Evolutionary conservation across 2,797 vertebrate species (phyloP), one percentile per base, ranked within the genome.

Genomic region (Pangasius larnaudii): DNA sequence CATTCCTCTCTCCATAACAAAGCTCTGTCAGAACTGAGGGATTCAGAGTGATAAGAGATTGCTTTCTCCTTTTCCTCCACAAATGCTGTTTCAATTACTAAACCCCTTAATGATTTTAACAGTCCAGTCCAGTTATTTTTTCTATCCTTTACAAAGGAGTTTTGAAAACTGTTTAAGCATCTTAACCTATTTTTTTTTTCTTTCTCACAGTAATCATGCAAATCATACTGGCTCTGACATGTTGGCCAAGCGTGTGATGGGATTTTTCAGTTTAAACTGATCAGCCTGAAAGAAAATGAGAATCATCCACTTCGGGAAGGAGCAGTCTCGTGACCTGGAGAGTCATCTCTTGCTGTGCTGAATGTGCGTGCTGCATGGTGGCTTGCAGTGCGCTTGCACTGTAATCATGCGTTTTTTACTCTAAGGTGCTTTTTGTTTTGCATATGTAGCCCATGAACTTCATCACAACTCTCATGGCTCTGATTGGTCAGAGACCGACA

Each of bases 401-500:
- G n/a, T 84, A 69, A 89, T 39, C 86, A 84, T 91, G 88, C 3
- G 3, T 77, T 67, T 85, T 81, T 46, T 85, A 67, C 53, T 89
- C 39, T 91, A 56, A 91, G 86, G 65, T 87, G 65, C 82, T 59
- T 85, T 75, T 79, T 65, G 22, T 63, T 86, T 83, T 39, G 59
- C 85, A 72, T 90, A 88, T 89, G 82, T 85, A 90, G 87, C 87
- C 78, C 71, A 39, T 85, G 84, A 87, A 81, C 71, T 85, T 63
- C 51, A 58, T 85, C 46, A 77, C 36, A 79, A 56, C 69, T 77
- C 71, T 90, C 88, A 92, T 92, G 91, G 91, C 91, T 94, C 93
- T 85, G 89, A 93, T 88, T 88, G 77, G 90, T 91, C 84, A 90
- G 91, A 91, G 95, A 94, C 95, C 96, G 94, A 97, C 94, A 97